Evolutionary conservation across 2,888 invertebrate species (phyloP), one percentile per base, ranked within the genome.

Genomic region (Pharmacophagus antenor): DNA sequence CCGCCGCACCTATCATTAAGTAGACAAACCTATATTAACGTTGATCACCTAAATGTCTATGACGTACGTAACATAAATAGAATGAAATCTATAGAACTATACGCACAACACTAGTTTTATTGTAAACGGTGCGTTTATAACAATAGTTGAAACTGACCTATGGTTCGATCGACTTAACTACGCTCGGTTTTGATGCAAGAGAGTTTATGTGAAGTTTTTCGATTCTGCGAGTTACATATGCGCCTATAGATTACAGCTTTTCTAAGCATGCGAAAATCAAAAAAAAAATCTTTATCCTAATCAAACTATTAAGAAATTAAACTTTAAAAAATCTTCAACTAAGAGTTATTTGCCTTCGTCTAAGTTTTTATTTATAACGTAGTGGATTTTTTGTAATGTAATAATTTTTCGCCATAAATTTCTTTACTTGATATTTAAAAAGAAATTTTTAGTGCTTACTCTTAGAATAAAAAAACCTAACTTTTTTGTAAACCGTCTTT

Each of bases 111-210:
- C 60, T 60, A 46, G 20, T 10, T 50, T 51, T 44, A 51, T 60
- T 60, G 49, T 37, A 42, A 22, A 50, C 50, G 50, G 22, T 18
- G 31, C 54, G 17, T 55, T 50, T 44, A 55, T 55, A 55, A 55
- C 54, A 60, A 60, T 50, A 49, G 23, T 18, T 55, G 31, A 44
- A 55, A 60, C 60, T 60, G 60, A 60, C 60, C 60, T 60, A 60
- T 60, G 46, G 37, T 41, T 42, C 42, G 7, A 17, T 17, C 27
- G 10, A 7, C 15, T 42, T 42, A 42, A 17, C 8, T 42, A 17
- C 17, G 17, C 42, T 42, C 6, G 6, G 42, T 4, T 42, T n/a
- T 42, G 42, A 42, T 17, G 42, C 42, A 42, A 42, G 17, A 6
- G 17, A 18, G 6, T 42, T 17, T 17, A 42, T 17, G 5, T n/a